A percentile compares a stretch with the other conserved stretches of the same genome.
Evolutionary conservation across 2,113 vertebrate genomes (phyloP).

Genomic region (Trochalopteron elliotii): DNA sequence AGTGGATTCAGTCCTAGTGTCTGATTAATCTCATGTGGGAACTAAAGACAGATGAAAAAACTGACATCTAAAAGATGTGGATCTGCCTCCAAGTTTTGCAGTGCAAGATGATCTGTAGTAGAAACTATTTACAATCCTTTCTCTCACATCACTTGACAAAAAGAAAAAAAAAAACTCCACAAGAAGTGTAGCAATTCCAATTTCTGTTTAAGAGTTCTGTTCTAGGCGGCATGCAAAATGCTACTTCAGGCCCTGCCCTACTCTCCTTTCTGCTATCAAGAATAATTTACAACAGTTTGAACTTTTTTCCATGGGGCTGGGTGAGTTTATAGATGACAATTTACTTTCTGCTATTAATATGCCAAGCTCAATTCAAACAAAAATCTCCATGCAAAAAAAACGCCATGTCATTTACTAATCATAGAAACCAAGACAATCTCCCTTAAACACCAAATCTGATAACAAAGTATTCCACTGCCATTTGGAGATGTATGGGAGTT

Average conservation of each 20-base stretch:
- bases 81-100: conserved; percentile 1
- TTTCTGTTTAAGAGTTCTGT: background rate
- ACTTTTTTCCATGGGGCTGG: background rate
- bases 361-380: background rate
- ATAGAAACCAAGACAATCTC: background rate
- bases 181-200: background rate
- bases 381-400: background rate
- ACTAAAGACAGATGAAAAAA: background rate
- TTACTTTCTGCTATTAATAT: background rate
- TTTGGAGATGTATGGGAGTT: background rate
- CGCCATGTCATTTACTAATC: background rate
- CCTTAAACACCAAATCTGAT: background rate
- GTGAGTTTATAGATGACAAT: background rate
- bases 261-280: background rate
- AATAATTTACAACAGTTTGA: background rate
- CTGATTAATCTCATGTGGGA: conserved; percentile 2
- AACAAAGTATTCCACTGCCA: background rate
- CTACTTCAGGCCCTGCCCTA: background rate
- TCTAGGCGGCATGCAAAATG: background rate
- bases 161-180: background rate
- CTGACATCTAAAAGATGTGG: background rate
- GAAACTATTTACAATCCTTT: conserved; percentile 27
- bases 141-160: background rate
- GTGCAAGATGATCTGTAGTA: background rate
- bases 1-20: background rate